These are phyloP conservation scores for Neodiprion pinetum DNA, from an alignment of 1,140 invertebrate genomes.

Conservation along the genomic window DNA sequence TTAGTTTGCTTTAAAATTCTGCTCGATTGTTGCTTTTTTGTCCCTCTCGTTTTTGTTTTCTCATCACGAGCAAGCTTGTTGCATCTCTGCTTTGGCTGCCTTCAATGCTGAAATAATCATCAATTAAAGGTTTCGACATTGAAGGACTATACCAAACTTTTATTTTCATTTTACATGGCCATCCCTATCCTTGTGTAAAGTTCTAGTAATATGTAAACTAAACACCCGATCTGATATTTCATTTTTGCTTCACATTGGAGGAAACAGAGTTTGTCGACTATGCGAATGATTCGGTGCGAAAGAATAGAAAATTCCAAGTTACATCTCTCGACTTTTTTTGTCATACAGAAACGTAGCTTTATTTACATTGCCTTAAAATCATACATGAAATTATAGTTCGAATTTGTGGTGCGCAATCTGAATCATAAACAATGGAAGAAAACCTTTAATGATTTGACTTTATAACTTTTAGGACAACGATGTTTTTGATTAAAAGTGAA, in stretches of 20 bases:
- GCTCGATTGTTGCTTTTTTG: not conserved
- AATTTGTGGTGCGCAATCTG: no score
- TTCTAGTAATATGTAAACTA: constrained; percentile 19
- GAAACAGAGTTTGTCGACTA: no score
- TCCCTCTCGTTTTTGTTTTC: constrained; percentile 19
- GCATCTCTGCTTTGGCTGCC: constrained; percentile 70
- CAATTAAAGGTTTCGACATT: constrained; percentile 28
- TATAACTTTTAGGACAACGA: no score
- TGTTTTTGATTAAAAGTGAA: no score
- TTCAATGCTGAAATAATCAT: constrained; percentile 66
- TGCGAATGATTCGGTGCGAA: no score
- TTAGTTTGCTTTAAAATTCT: not conserved
- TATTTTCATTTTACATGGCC: not conserved
- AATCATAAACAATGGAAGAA: no score
- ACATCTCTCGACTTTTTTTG: no score
- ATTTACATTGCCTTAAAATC: no score
- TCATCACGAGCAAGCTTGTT: constrained; percentile 70
- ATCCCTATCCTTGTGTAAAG: constrained; percentile 2
- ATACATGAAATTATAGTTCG: no score
- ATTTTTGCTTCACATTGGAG: not conserved
- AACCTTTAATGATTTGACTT: no score
- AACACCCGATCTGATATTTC: constrained; percentile 16
- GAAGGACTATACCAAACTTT: constrained; percentile 10
- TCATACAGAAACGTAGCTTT: no score
- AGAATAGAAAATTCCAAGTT: no score